phyloP scores from a whole-genome alignment of 2,797 vertebrate species.

The Chrysolophus pictus region DNA sequence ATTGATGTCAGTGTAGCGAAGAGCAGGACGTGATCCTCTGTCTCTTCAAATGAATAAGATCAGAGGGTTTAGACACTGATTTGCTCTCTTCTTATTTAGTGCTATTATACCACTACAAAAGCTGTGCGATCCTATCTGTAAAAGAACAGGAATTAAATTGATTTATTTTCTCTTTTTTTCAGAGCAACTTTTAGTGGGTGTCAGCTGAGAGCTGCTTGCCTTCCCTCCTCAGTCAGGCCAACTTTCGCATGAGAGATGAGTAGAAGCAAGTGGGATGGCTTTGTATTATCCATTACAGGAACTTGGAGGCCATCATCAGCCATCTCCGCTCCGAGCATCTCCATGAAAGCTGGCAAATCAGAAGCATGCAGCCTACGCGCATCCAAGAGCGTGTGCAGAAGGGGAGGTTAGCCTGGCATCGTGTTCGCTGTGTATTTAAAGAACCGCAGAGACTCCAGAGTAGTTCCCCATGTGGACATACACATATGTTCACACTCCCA shows the following conservation, averaged over 20 bases:
- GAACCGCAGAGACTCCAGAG: constrained; percentile 31
- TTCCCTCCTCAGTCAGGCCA: neutral
- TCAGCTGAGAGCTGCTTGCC: neutral
- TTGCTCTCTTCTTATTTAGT: neutral
- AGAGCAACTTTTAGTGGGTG: neutral
- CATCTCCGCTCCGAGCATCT: neutral
- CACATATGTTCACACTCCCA: constrained; percentile 68
- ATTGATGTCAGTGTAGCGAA: neutral
- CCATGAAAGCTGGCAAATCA: neutral
- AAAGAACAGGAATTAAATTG: neutral
- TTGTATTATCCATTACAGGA: neutral
- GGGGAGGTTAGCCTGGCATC: neutral
- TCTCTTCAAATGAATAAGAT: neutral
- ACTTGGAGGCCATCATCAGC: neutral
- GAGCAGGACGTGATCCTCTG: neutral
- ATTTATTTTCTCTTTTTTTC: neutral
- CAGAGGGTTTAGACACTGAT: neutral
- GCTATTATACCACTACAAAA: neutral
- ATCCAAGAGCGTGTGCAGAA: neutral
- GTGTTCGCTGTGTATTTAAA: constrained; percentile 17
- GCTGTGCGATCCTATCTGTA: neutral
- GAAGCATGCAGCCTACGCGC: neutral
- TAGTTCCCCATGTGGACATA: constrained; percentile 52
- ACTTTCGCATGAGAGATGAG: neutral
- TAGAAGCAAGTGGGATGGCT: neutral